These are phyloP conservation scores for Dendrocopos noguchii DNA, from an alignment of 2,113 vertebrate genomes.

Conservation along the genomic window DNA sequence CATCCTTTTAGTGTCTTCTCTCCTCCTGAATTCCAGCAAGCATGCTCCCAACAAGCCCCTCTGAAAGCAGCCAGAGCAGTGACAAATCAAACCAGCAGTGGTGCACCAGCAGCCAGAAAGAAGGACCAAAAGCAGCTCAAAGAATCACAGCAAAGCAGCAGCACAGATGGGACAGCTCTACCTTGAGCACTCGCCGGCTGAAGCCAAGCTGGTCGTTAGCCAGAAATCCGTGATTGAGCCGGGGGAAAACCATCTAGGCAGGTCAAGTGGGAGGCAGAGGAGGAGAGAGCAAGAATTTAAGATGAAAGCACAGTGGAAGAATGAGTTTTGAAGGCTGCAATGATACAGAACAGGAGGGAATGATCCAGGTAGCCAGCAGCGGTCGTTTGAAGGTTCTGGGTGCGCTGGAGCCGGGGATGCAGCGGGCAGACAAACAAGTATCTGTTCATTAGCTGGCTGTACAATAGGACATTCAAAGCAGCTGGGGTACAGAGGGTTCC, in stretches of 20 bases:
- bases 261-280: slow-evolving; percentile 3
- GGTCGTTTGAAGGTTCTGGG: not conserved
- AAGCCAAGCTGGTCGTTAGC: slow-evolving; percentile 84
- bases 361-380: not conserved
- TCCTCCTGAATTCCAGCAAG: not conserved
- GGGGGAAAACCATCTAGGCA: slow-evolving; percentile 90
- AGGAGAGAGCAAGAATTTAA: slow-evolving; percentile 41
- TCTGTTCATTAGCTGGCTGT: not conserved
- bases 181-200: slow-evolving; percentile 90
- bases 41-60: not conserved
- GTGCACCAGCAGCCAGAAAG: not conserved
- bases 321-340: not conserved
- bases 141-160: slow-evolving; percentile 44
- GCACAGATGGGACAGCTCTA: slow-evolving; percentile 70
- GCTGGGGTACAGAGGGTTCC: not conserved
- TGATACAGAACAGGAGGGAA: not conserved
- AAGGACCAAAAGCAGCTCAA: not conserved
- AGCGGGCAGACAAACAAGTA: not conserved
- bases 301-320: not conserved
- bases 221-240: slow-evolving; percentile 87
- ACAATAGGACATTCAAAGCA: slow-evolving; percentile 20
- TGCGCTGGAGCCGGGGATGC: not conserved
- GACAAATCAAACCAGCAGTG: not conserved
- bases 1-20: not conserved
- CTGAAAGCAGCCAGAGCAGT: not conserved